Percentiles rank a stretch among this genome's conserved stretches.
Evolutionary conservation across 2,888 invertebrate species (phyloP).

Genomic region (Coleophora deauratella): DNA sequence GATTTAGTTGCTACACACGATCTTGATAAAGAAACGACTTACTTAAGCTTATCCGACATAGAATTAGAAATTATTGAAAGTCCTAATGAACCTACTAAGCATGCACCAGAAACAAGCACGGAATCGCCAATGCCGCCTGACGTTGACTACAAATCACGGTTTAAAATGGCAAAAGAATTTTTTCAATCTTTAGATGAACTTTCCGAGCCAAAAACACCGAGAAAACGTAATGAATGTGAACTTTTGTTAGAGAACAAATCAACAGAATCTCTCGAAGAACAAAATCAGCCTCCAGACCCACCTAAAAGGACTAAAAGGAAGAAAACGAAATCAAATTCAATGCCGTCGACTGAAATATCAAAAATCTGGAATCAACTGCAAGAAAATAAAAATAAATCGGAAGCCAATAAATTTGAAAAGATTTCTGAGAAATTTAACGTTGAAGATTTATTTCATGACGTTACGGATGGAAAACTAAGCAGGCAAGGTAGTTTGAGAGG

Average conservation of each 20-base stretch:
- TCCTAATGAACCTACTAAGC: slow-evolving; percentile 33
- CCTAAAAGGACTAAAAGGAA: slow-evolving; percentile 38
- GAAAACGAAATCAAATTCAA: slow-evolving; percentile 51
- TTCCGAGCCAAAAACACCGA: slow-evolving; percentile 38
- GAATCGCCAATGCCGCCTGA: slow-evolving; percentile 26
- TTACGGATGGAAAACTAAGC: slow-evolving; percentile 60
- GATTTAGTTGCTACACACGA: slow-evolving; percentile 23
- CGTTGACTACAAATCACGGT: slow-evolving; percentile 59
- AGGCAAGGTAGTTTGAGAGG: slow-evolving; percentile 67
- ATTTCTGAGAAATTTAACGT: slow-evolving; percentile 70
- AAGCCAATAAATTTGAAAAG: slow-evolving; percentile 45
- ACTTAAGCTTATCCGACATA: slow-evolving; percentile 55
- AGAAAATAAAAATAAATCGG: slow-evolving; percentile 27
- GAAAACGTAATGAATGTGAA: slow-evolving; percentile 58
- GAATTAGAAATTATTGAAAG: slow-evolving; percentile 60
- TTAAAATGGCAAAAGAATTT: slow-evolving; percentile 61
- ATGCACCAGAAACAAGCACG: slow-evolving; percentile 33
- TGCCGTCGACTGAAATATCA: slow-evolving; percentile 62
- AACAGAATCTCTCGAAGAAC: slow-evolving; percentile 50
- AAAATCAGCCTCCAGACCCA: slow-evolving; percentile 34
- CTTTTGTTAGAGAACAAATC: slow-evolving; percentile 41
- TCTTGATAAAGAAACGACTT: slow-evolving; percentile 40
- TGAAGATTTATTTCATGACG: slow-evolving; percentile 65
- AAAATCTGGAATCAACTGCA: slow-evolving; percentile 54
- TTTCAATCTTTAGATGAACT: slow-evolving; percentile 66